Conservation (phyloP, 2,113 vertebrate genomes). For the Dendropsophus ebraccatus region DNA sequence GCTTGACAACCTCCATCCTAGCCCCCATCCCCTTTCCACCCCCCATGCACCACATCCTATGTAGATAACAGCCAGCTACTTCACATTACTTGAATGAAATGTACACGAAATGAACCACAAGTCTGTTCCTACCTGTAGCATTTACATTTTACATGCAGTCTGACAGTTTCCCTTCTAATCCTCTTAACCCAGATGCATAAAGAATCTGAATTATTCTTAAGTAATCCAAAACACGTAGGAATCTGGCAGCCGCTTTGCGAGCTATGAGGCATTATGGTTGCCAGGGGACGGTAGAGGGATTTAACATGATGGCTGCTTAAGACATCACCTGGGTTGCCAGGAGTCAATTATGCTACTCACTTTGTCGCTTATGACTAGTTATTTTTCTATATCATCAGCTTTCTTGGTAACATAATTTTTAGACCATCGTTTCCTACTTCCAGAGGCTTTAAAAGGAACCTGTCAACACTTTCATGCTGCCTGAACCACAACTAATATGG, state of each 20-base stretch:
- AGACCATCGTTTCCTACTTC: too few species aligned
- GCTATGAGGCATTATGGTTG: background rate
- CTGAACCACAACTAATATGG: too few species aligned
- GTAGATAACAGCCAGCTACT: background rate
- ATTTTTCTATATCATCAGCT: too few species aligned
- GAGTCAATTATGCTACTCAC: background rate
- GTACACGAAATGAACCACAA: background rate
- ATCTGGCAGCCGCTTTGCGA: background rate
- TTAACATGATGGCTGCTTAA: background rate
- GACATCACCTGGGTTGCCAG: background rate
- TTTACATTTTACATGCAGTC: background rate
- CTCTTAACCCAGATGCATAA: conserved; percentile 23
- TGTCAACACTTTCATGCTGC: too few species aligned
- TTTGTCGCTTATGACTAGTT: background rate
- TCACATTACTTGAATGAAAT: too few species aligned
- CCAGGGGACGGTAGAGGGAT: background rate
- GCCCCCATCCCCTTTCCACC: background rate
- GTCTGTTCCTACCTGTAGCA: background rate
- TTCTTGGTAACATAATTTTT: too few species aligned
- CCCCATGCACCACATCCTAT: too few species aligned
- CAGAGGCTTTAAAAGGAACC: too few species aligned
- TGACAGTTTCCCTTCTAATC: background rate
- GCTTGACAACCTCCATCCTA: background rate
- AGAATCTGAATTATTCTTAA: conserved; percentile 12
- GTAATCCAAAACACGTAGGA: background rate